Evolutionary conservation across 2,797 vertebrate species (phyloP), one percentile per base, ranked within the genome.

Genomic region (Bradypodion pumilum): DNA sequence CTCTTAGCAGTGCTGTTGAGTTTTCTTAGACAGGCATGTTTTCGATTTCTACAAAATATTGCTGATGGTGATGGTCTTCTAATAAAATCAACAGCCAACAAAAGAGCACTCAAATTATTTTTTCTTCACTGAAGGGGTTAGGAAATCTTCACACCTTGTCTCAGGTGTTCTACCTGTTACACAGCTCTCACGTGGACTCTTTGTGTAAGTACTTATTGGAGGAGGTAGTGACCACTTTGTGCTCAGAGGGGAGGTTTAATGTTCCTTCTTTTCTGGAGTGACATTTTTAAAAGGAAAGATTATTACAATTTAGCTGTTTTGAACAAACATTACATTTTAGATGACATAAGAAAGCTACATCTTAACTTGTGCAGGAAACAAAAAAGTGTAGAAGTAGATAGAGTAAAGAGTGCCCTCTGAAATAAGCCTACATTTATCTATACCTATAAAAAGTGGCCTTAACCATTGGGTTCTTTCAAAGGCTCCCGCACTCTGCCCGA

Each of bases 371-470:
- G 16, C 16, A 52, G 49, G 52, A 52, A 9, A 9, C 49, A 2
- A 15, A 10, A 52, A 56, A 56, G 29, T 74, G 40, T 21, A 10
- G 44, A 73, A 35, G 56, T 32, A 74, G 15, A n/a, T n/a, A 52
- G 15, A 52, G 46, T 7, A 70, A 12, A 27, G 7, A 0, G 12
- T 32, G 0, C 0, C 16, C 2, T 5, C 6, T 1, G 0, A 3
- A 0, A 65, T 4, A 69, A 27, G 46, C 0, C 0, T 44, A 0
- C 7, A n/a, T 2, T 27, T 13, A 21, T 2, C n/a, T n/a, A n/a
- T n/a, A n/a, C n/a, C n/a, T n/a, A n/a, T n/a, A n/a, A n/a, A n/a
- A n/a, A n/a, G n/a, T n/a, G n/a, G n/a, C n/a, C n/a, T n/a, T n/a
- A n/a, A n/a, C n/a, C n/a, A n/a, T n/a, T n/a, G n/a, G n/a, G n/a